phyloP scores from a whole-genome alignment of 1,140 invertebrate genomes.

The Dryas iulia region DNA sequence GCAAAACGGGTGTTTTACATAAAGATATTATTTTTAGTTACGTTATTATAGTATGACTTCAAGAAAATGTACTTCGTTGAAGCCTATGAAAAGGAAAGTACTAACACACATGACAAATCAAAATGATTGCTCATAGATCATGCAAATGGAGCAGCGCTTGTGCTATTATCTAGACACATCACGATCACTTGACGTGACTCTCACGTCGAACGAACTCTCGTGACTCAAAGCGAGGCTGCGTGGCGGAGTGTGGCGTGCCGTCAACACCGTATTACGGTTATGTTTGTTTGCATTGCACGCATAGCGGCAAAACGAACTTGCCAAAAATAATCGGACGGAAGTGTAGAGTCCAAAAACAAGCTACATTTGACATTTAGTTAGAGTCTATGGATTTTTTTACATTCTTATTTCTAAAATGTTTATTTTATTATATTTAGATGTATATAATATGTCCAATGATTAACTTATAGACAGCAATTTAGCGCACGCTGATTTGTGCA shows the following conservation, averaged over 20 bases:
- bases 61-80: background rate
- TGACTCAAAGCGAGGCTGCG: constrained; percentile 46
- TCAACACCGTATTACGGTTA: constrained; percentile 43
- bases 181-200: constrained; percentile 55
- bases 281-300: constrained; percentile 45
- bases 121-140: constrained; percentile 56
- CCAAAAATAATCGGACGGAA: background rate
- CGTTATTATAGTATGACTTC: background rate
- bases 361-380: background rate
- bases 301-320: background rate
- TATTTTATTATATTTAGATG: background rate
- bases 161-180: constrained; percentile 59
- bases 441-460: too few relatives aligned
- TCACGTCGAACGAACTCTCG: constrained; percentile 51
- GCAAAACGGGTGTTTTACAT: background rate
- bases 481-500: constrained; percentile 26
- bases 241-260: constrained; percentile 37
- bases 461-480: constrained; percentile 12
- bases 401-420: background rate
- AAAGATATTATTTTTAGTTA: background rate
- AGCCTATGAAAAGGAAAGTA: constrained; percentile 52
- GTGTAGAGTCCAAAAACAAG: background rate
- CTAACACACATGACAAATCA: constrained; percentile 47
- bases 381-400: too few relatives aligned
- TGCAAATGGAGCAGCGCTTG: constrained; percentile 52